A percentile compares a stretch with the other conserved stretches of the same genome.
phyloP scores from a whole-genome alignment of 2,113 vertebrate species.

The Abramis brama region DNA sequence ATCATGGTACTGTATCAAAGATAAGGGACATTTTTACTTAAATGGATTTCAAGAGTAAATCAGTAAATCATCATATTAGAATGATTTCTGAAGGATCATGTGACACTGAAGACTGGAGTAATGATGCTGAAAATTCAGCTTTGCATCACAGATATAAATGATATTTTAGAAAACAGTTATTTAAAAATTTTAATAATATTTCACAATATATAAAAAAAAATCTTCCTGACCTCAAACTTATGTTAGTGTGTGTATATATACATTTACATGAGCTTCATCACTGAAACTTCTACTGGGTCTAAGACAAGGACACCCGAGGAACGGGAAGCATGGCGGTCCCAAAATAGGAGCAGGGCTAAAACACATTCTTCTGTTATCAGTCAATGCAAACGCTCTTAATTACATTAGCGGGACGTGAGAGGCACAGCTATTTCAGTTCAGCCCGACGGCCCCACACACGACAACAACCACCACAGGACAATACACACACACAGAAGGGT shows the following conservation, averaged over 20 bases:
- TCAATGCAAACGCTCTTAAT: conserved; percentile 69
- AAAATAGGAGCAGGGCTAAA: conserved; percentile 64
- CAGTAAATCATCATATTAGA: too few species aligned
- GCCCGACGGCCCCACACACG: conserved; percentile 24
- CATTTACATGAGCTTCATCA: neutral
- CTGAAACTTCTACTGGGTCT: conserved; percentile 38
- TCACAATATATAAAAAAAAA: too few species aligned
- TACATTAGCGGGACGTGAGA: conserved; percentile 60
- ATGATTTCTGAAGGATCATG: too few species aligned
- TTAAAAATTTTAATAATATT: too few species aligned
- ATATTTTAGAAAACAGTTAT: too few species aligned
- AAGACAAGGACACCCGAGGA: conserved; percentile 60
- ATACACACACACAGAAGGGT: neutral
- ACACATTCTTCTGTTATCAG: conserved; percentile 72
- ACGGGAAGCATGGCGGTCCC: conserved; percentile 55
- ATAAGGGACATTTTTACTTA: neutral
- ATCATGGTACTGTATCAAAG: neutral
- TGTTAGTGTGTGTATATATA: too few species aligned
- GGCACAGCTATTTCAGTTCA: conserved; percentile 58
- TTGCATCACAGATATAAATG: too few species aligned
- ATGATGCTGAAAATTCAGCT: too few species aligned
- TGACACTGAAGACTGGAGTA: too few species aligned
- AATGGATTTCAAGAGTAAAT: neutral
- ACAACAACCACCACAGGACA: neutral
- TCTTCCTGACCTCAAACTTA: too few species aligned